phyloP scores from a whole-genome alignment of 2,797 vertebrate species.

The Discoglossus pictus region DNA sequence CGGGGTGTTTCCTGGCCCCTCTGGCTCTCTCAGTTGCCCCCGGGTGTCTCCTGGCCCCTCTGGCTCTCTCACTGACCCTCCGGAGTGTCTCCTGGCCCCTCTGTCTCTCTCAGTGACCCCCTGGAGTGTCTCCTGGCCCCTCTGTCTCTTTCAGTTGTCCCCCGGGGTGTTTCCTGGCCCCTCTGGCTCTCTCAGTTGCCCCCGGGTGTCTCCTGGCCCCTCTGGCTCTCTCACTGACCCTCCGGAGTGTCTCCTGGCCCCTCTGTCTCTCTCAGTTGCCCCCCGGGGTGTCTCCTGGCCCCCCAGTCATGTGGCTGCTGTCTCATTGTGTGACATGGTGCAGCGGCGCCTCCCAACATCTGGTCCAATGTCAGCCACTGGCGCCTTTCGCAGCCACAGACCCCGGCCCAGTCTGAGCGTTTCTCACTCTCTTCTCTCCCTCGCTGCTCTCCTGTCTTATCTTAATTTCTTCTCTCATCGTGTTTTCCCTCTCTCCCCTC shows the following conservation, averaged over 20 bases:
- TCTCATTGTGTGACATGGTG: conserved; percentile 71
- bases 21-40: no score
- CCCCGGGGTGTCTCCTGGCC: conserved; percentile 44
- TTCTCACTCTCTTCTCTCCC: no score
- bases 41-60: no score
- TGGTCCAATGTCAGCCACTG: conserved; percentile 76
- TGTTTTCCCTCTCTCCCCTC: no score
- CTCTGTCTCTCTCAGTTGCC: conserved; percentile 28
- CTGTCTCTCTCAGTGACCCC: no score
- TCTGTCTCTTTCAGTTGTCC: conserved; percentile 11
- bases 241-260: conserved; percentile 40
- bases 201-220: no score
- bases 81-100: no score
- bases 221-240: conserved; percentile 43
- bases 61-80: no score
- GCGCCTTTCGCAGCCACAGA: conserved; percentile 78
- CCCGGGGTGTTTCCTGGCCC: conserved; percentile 15
- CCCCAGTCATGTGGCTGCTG: conserved; percentile 70
- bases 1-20: no score
- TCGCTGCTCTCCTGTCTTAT: no score
- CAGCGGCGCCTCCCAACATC: conserved; percentile 78
- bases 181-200: conserved; percentile 38
- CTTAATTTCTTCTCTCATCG: no score
- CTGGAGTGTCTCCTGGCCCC: no score
- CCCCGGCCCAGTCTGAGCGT: conserved; percentile 65